These are phyloP conservation scores for Leucophenga varia DNA, from an alignment of 1,140 invertebrate genomes.

Conservation along the genomic window DNA sequence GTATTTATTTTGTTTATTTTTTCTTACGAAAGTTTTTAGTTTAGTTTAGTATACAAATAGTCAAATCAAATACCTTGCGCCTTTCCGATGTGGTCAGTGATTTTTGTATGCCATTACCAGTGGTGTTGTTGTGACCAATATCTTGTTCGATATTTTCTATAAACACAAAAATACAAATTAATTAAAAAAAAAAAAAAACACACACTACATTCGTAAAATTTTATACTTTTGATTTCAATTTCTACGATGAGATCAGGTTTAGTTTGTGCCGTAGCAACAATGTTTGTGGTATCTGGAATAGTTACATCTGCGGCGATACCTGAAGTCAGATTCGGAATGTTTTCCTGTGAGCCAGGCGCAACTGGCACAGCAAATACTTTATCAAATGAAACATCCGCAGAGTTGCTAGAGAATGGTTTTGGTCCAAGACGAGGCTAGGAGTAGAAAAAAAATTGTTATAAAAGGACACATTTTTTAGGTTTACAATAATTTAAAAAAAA, in stretches of 20 bases:
- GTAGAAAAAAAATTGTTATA: background rate
- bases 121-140: conserved; percentile 26
- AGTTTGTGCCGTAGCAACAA: conserved; percentile 18
- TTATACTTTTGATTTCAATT: conserved; percentile 52
- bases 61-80: conserved; percentile 58
- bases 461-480: background rate
- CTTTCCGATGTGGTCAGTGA: conserved; percentile 75
- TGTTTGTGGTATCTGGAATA: conserved; percentile 17
- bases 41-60: no score
- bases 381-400: conserved; percentile 73
- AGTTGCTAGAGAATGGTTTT: conserved; percentile 77
- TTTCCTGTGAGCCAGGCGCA: conserved; percentile 63
- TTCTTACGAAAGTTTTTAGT: no score
- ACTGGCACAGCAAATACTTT: conserved; percentile 77
- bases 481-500: background rate
- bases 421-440: conserved; percentile 74
- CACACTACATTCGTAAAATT: background rate
- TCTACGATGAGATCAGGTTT: conserved; percentile 53
- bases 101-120: conserved; percentile 59
- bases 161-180: conserved; percentile 1
- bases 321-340: conserved; percentile 32
- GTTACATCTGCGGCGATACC: background rate
- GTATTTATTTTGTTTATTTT: no score
- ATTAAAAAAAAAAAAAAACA: background rate
- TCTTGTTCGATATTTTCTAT: conserved; percentile 30